A percentile compares a stretch with the other conserved stretches of the same genome.
These are phyloP conservation scores for Paratilapia polleni DNA, from an alignment of 2,113 vertebrate genomes.

Conservation along the genomic window DNA sequence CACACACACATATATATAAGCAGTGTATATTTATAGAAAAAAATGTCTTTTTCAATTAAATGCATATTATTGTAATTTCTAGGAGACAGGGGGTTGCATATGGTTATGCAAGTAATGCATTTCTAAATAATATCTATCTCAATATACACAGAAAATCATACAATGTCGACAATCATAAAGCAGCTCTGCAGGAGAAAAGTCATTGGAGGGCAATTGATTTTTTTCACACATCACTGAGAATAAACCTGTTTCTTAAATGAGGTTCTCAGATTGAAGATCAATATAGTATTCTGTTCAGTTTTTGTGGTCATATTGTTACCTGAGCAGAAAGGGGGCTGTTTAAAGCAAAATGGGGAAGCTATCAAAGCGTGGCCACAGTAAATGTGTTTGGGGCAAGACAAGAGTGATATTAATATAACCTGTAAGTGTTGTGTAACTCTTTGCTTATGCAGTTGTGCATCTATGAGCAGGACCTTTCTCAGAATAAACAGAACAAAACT, in stretches of 20 bases:
- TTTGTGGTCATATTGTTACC: neutral
- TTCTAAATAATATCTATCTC: neutral
- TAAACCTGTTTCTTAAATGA: neutral
- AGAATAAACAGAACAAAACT: neutral
- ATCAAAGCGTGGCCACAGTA: neutral
- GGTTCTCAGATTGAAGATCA: conserved; percentile 14
- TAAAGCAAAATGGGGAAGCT: neutral
- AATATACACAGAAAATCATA: neutral
- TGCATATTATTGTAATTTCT: neutral
- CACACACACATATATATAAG: too few relatives aligned
- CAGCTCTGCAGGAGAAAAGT: neutral
- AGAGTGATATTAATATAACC: neutral
- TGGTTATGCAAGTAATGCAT: neutral
- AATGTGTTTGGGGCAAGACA: neutral
- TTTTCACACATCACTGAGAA: conserved; percentile 15
- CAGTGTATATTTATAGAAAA: too few relatives aligned
- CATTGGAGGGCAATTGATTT: neutral
- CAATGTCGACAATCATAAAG: neutral
- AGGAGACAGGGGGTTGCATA: neutral
- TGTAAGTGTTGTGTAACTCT: neutral
- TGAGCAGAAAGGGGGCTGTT: neutral
- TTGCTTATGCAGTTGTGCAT: neutral
- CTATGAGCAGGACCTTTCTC: neutral
- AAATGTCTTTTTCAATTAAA: neutral
- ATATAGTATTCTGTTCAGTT: neutral